Conservation (phyloP, 64 coral and sea anemone genomes). For the Actinia tenebrosa region DNA sequence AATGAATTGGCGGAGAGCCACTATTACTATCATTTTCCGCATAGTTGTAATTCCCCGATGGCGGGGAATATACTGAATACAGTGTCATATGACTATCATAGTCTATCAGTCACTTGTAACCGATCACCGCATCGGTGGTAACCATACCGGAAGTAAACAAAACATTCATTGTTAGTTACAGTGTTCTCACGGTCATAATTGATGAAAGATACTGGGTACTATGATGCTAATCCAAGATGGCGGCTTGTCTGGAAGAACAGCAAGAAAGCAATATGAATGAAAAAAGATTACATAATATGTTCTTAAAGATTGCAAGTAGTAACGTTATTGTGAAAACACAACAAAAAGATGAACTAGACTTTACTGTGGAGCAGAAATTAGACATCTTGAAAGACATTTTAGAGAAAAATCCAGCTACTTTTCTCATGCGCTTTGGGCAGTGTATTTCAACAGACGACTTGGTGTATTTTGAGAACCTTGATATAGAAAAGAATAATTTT, state of each 20-base stretch:
- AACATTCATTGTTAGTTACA: background rate
- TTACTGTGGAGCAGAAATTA: conserved; percentile 62
- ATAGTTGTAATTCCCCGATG: background rate
- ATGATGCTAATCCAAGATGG: conserved; percentile 27
- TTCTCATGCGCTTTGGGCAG: conserved; percentile 84
- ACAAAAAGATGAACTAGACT: conserved; percentile 74
- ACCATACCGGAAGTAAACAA: background rate
- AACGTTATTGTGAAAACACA: conserved; percentile 69
- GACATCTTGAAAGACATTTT: conserved; percentile 65
- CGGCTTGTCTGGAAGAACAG: background rate
- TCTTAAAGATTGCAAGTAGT: conserved; percentile 44
- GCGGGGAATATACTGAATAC: background rate
- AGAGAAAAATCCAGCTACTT: conserved; percentile 50
- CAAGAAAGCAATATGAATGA: background rate
- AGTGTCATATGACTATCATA: background rate
- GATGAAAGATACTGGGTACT: background rate
- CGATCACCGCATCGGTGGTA: background rate
- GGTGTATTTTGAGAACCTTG: conserved; percentile 47
- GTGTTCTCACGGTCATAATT: background rate
- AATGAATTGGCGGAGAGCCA: background rate
- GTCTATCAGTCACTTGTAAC: background rate
- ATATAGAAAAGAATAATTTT: conserved; percentile 19
- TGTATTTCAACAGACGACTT: conserved; percentile 56
- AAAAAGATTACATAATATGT: conserved; percentile 45
- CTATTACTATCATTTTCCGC: background rate